phyloP scores from a whole-genome alignment of 2,888 invertebrate species.

The Amblyjoppa fuscipennis region DNA sequence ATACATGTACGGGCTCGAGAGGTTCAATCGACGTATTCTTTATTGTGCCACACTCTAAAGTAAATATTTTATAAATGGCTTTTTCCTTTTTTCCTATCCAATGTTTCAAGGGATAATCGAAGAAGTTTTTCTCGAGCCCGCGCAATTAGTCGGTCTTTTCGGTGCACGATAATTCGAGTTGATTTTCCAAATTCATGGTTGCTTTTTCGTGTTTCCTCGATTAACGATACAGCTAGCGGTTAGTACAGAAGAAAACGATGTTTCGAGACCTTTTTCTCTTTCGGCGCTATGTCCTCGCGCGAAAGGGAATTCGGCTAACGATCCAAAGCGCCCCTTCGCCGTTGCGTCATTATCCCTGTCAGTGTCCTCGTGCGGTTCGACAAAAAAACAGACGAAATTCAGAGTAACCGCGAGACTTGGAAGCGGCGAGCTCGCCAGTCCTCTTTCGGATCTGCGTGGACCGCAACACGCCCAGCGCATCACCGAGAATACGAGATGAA shows the following conservation, averaged over 20 bases:
- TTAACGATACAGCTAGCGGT: conserved; percentile 26
- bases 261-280: conserved; percentile 52
- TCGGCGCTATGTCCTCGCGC: conserved; percentile 53
- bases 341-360: conserved; percentile 74
- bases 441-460: conserved; percentile 57
- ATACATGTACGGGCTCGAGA: background rate
- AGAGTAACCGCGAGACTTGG: conserved; percentile 64
- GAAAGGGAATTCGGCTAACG: conserved; percentile 70
- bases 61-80: background rate
- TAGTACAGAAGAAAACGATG: conserved; percentile 58
- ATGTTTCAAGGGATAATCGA: conserved; percentile 7
- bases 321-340: conserved; percentile 57
- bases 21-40: background rate
- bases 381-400: conserved; percentile 73
- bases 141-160: conserved; percentile 36
- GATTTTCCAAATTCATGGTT: conserved; percentile 63
- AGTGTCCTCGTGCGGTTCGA: conserved; percentile 71
- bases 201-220: conserved; percentile 53
- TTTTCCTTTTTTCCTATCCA: background rate
- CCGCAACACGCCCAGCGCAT: conserved; percentile 61
- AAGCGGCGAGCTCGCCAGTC: background rate
- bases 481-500: conserved; percentile 37
- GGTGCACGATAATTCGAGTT: conserved; percentile 53
- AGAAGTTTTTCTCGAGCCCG: conserved; percentile 4
- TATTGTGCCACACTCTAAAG: background rate